A percentile compares a stretch with the other conserved stretches of the same genome.
phyloP scores from a whole-genome alignment of 2,113 vertebrate genomes.

The Erythrocebus patas region DNA sequence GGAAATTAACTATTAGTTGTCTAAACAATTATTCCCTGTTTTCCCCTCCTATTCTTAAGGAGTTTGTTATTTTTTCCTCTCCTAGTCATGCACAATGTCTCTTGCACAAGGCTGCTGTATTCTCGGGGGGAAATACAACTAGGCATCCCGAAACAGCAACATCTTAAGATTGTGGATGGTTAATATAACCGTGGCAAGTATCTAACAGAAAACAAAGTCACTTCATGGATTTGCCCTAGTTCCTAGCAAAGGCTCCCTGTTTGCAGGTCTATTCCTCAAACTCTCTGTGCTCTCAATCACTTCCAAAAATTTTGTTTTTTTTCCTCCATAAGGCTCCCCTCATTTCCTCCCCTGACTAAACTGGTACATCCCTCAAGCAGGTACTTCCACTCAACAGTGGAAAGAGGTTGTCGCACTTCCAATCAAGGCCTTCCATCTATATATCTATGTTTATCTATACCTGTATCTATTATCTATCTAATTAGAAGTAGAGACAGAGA shows the following conservation, averaged over 20 bases:
- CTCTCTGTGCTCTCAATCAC: neutral
- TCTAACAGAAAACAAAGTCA: neutral
- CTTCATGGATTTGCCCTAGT: neutral
- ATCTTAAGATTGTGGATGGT: neutral
- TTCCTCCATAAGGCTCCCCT: neutral
- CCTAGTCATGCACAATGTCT: neutral
- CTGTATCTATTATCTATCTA: neutral
- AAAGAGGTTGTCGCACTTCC: neutral
- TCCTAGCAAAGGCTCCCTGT: neutral
- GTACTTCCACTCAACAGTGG: neutral
- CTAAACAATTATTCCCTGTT: neutral
- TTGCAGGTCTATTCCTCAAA: too few species aligned
- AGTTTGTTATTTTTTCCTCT: neutral
- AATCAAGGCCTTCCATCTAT: neutral
- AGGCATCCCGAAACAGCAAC: neutral
- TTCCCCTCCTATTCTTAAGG: neutral
- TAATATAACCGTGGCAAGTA: neutral
- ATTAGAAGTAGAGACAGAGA: neutral
- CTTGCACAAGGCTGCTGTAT: neutral
- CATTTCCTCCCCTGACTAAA: neutral
- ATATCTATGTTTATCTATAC: neutral
- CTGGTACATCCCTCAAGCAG: fast-evolving
- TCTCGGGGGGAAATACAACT: neutral
- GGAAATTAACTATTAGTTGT: neutral
- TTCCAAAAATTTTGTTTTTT: neutral